phyloP scores from a whole-genome alignment of 2,888 invertebrate genomes.

The Mythimna ferrago region DNA sequence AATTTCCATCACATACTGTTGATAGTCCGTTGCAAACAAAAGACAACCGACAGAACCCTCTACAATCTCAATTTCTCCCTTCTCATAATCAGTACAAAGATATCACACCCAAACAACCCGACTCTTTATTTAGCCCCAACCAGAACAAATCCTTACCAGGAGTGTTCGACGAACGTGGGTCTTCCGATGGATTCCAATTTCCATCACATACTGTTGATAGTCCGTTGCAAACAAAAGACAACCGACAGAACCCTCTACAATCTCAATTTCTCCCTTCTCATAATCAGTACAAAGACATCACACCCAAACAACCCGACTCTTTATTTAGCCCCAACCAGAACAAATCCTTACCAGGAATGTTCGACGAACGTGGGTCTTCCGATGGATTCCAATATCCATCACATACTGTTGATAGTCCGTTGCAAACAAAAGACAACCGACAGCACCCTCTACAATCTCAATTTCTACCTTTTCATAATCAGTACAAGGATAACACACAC shows the following conservation, averaged over 20 bases:
- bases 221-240: background rate
- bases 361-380: background rate
- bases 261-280: background rate
- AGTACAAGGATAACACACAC: background rate
- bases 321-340: background rate
- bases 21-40: background rate
- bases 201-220: background rate
- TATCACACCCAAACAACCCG: background rate
- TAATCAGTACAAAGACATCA: background rate
- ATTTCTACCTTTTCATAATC: background rate
- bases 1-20: background rate
- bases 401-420: background rate
- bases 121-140: background rate
- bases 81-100: background rate
- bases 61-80: conserved; percentile 2
- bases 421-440: background rate
- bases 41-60: background rate
- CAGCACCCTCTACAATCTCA: background rate
- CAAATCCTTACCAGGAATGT: background rate
- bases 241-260: background rate
- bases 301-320: background rate
- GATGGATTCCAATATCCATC: background rate
- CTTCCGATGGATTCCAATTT: background rate
- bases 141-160: background rate
- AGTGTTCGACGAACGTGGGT: background rate